Evolutionary conservation across 2,797 vertebrate species (phyloP).

Genomic region (Dicrostonyx torquatus): DNA sequence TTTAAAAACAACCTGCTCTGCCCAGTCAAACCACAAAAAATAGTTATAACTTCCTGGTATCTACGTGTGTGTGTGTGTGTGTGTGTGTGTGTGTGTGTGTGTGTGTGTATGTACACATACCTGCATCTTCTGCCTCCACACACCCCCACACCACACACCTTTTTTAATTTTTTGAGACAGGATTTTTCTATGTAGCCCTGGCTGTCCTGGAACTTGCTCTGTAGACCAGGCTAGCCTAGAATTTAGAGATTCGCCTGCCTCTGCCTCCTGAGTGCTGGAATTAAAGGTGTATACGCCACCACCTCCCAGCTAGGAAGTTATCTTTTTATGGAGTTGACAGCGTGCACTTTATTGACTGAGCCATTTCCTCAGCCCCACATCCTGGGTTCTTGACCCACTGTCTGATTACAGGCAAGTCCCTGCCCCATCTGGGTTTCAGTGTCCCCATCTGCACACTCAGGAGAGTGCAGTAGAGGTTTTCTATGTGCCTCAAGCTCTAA

Average conservation of each 20-base stretch:
- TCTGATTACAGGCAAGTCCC: neutral
- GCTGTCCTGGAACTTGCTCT: neutral
- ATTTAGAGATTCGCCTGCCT: neutral
- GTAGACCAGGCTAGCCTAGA: neutral
- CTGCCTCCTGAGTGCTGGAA: neutral
- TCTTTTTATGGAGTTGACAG: neutral
- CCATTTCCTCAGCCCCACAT: neutral
- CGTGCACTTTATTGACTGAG: neutral
- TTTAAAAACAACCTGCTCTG: neutral
- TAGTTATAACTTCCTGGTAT: neutral
- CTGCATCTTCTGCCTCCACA: neutral
- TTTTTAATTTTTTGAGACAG: neutral
- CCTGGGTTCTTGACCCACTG: neutral
- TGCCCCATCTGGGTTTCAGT: neutral
- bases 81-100: neutral
- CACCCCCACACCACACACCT: neutral
- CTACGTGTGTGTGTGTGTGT: neutral
- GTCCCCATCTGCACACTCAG: neutral
- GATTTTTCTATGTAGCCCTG: neutral
- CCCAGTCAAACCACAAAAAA: neutral
- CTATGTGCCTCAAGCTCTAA: neutral
- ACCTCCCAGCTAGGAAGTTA: accelerated
- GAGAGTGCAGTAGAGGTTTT: neutral
- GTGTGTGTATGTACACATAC: neutral
- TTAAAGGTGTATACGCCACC: neutral